Evolutionary conservation across 2,113 vertebrate species (phyloP).

Genomic region (Ramphastos sulfuratus): DNA sequence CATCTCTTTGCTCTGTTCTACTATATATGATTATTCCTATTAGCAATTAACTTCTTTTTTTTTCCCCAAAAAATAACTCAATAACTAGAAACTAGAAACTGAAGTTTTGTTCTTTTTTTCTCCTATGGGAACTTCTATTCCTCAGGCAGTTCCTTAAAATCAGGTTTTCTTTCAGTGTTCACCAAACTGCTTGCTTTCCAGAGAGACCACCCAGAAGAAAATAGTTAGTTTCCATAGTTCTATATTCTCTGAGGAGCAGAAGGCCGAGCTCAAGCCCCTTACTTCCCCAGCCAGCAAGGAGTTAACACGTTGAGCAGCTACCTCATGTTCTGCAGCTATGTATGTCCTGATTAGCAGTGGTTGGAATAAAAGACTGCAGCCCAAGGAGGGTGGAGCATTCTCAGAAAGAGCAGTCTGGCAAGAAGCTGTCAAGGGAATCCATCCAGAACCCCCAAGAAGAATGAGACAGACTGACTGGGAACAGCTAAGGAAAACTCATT

Average conservation of each 20-base stretch:
- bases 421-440: conserved; percentile 55
- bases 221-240: neutral
- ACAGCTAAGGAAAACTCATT: conserved; percentile 6
- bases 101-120: neutral
- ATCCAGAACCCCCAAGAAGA: conserved; percentile 65
- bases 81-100: neutral
- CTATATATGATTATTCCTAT: neutral
- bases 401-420: conserved; percentile 57
- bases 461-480: conserved; percentile 35
- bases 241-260: neutral
- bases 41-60: too few species aligned
- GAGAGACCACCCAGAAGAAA: conserved; percentile 7
- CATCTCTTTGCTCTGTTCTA: conserved; percentile 63
- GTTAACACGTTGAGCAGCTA: conserved; percentile 42
- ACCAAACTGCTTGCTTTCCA: neutral
- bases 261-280: neutral
- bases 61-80: neutral
- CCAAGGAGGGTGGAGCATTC: conserved; percentile 37
- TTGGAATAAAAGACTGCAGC: conserved; percentile 45
- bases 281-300: conserved; percentile 1
- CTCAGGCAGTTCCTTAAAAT: neutral
- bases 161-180: neutral
- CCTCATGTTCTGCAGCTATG: conserved; percentile 12
- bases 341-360: conserved; percentile 40
- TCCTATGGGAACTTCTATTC: neutral